These are phyloP conservation scores for Pseudoatta argentina DNA, from an alignment of 1,140 invertebrate genomes.

Conservation along the genomic window DNA sequence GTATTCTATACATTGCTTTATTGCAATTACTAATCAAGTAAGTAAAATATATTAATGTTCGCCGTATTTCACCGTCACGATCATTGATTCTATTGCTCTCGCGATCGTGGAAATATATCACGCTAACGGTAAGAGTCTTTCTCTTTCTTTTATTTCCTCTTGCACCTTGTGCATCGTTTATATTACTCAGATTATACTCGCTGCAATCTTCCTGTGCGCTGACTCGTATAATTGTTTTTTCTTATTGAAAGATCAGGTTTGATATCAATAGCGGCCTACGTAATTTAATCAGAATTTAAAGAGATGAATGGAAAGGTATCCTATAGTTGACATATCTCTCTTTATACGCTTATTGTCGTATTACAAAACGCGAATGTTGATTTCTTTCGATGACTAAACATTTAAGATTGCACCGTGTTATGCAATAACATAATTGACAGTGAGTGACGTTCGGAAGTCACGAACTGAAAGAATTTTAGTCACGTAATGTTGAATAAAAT, in stretches of 20 bases:
- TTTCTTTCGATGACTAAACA: conserved; percentile 56
- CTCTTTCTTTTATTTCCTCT: neutral
- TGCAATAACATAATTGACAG: neutral
- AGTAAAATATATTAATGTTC: neutral
- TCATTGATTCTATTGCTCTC: conserved; percentile 43
- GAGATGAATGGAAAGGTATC: neutral
- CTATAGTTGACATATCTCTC: neutral
- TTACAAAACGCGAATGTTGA: neutral
- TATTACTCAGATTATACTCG: conserved; percentile 20
- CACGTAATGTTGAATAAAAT: neutral
- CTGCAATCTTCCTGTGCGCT: conserved; percentile 38
- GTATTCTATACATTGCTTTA: neutral
- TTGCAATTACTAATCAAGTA: conserved; percentile 38
- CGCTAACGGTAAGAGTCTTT: neutral
- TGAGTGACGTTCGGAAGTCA: neutral
- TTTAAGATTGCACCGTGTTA: conserved; percentile 12
- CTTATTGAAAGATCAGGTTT: conserved; percentile 33
- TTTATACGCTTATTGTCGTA: neutral
- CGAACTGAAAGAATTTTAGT: conserved; percentile 12
- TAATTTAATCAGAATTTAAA: conserved; percentile 3
- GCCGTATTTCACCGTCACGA: conserved; percentile 17
- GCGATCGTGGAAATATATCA: conserved; percentile 59
- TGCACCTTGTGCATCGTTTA: neutral
- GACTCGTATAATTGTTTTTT: conserved; percentile 32
- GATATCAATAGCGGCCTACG: neutral